A percentile compares a stretch with the other conserved stretches of the same genome.
These are phyloP conservation scores for Osmoderma eremita DNA, from an alignment of 2,888 invertebrate genomes.

Conservation along the genomic window DNA sequence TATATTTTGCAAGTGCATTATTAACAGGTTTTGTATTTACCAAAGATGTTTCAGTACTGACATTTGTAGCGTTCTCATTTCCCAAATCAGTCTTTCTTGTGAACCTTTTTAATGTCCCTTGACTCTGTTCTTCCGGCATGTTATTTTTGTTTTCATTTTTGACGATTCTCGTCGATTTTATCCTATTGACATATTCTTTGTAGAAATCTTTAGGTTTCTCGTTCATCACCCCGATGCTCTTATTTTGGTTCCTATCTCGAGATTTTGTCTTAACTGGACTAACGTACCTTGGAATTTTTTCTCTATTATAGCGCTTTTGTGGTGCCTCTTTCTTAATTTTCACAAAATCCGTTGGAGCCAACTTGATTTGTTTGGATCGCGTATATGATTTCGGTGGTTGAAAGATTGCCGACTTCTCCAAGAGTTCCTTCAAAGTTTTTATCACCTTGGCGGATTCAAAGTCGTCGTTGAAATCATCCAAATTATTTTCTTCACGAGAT, in stretches of 20 bases:
- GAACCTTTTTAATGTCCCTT: too few species aligned
- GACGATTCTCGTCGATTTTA: too few species aligned
- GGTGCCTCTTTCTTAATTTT: background rate
- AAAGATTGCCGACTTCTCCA: constrained; percentile 11
- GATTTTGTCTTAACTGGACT: constrained; percentile 7
- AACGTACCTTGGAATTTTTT: constrained; percentile 1
- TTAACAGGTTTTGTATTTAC: too few species aligned
- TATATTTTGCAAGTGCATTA: too few species aligned
- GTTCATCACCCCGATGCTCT: constrained; percentile 5
- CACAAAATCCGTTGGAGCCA: background rate
- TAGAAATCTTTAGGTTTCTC: background rate
- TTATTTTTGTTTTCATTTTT: too few species aligned
- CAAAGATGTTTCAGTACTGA: too few species aligned
- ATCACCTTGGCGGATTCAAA: background rate
- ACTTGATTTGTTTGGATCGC: background rate
- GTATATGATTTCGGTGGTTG: background rate
- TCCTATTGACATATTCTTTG: too few species aligned
- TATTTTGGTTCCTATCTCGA: background rate
- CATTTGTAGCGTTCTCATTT: too few species aligned
- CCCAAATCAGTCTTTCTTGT: too few species aligned
- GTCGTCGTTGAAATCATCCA: background rate
- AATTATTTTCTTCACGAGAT: background rate
- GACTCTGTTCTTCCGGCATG: too few species aligned
- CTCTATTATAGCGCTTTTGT: background rate
- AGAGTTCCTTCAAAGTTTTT: constrained; percentile 10